Conservation (phyloP, 2,113 vertebrate species). For the Platysternon megacephalum region DNA sequence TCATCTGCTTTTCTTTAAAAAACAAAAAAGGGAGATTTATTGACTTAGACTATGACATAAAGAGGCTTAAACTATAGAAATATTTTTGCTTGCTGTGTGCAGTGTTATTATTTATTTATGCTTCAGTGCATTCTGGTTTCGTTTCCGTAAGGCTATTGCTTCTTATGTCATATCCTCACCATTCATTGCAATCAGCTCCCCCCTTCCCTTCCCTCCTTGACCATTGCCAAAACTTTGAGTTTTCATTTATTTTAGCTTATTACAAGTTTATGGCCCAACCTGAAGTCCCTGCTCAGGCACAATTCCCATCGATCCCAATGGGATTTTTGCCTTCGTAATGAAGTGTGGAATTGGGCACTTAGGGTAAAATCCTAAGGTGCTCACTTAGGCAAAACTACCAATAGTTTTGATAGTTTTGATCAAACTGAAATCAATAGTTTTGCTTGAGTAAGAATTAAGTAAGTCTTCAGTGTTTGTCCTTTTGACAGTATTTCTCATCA, state of each 20-base stretch:
- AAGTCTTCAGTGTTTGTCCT: neutral
- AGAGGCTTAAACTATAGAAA: slow-evolving; percentile 67
- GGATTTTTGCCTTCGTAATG: neutral
- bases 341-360: neutral
- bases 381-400: neutral
- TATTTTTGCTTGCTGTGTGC: slow-evolving; percentile 75
- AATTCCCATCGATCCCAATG: slow-evolving; percentile 5
- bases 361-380: neutral
- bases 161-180: slow-evolving; percentile 67
- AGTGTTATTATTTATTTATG: slow-evolving; percentile 44
- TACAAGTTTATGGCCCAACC: slow-evolving; percentile 13
- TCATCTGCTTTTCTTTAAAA: slow-evolving; percentile 81
- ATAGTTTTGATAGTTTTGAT: neutral
- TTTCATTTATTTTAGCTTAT: slow-evolving; percentile 57
- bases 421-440: neutral
- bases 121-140: slow-evolving; percentile 77
- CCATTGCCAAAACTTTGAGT: slow-evolving; percentile 61
- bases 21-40: slow-evolving; percentile 19
- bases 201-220: slow-evolving; percentile 10
- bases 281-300: slow-evolving; percentile 4
- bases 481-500: slow-evolving; percentile 34
- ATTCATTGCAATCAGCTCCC: slow-evolving; percentile 58
- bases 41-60: slow-evolving; percentile 66
- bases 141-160: slow-evolving; percentile 74
- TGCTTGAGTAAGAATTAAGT: neutral